phyloP scores from a whole-genome alignment of 2,888 invertebrate species.

The Dilophus febrilis region DNA sequence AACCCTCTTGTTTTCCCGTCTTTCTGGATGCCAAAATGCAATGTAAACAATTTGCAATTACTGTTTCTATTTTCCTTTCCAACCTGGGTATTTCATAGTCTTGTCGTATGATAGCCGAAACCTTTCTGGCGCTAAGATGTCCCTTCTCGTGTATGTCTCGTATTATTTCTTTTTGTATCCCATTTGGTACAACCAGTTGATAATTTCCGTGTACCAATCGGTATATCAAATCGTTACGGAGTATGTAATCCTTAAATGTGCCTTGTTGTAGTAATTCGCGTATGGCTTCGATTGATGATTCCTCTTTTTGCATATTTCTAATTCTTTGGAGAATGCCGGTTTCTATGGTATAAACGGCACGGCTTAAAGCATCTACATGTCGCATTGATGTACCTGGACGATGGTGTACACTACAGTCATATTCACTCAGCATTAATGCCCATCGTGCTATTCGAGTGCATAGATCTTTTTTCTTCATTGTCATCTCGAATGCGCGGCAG shows the following conservation, averaged over 20 bases:
- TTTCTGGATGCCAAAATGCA: too few relatives aligned
- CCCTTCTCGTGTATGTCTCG: slow-evolving; percentile 4
- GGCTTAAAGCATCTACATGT: too few relatives aligned
- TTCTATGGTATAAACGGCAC: too few relatives aligned
- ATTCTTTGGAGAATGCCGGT: too few relatives aligned
- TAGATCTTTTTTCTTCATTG: slow-evolving; percentile 15
- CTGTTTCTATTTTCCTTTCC: slow-evolving; percentile 1
- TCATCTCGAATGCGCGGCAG: slow-evolving; percentile 16
- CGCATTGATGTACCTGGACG: too few relatives aligned
- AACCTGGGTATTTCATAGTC: slow-evolving; percentile 7
- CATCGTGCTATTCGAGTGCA: slow-evolving; percentile 16
- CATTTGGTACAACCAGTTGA: slow-evolving; percentile 6
- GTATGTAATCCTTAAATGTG: slow-evolving; percentile 9
- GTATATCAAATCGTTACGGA: slow-evolving; percentile 8
- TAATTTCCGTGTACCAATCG: slow-evolving; percentile 8
- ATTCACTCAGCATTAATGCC: slow-evolving; percentile 10
- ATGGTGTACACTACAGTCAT: slow-evolving; percentile 6
- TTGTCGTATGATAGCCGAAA: slow-evolving; percentile 3
- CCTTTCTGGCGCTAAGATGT: slow-evolving; percentile 6
- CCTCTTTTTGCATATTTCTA: slow-evolving; percentile 7
- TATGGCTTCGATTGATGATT: slow-evolving; percentile 10
- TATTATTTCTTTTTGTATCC: slow-evolving; percentile 6
- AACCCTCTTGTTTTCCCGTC: slow-evolving; percentile 19
- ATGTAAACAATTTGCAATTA: slow-evolving; percentile 8
- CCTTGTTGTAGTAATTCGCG: slow-evolving; percentile 7